Evolutionary conservation across 37 sponge, comb jelly and placozoan genomes (phyloP).

Genomic region (Oscarella lobularis): DNA sequence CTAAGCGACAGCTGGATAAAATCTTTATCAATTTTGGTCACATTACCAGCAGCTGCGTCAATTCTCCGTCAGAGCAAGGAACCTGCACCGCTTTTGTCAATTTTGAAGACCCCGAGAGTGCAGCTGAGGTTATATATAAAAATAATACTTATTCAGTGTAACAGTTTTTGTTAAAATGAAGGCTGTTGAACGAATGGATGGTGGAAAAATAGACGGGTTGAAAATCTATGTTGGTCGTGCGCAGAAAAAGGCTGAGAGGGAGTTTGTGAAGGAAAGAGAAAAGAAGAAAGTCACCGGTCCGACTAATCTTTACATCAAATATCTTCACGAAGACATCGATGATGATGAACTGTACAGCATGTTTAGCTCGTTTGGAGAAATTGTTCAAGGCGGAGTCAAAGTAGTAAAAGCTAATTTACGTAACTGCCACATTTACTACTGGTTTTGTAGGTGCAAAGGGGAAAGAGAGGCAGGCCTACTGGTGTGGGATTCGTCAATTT

Average conservation of each 20-base stretch:
- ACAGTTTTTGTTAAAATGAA: conserved; percentile 1
- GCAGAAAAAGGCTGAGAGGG: conserved; percentile 89
- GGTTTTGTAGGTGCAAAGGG: conserved; percentile 65
- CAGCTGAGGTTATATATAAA: no score
- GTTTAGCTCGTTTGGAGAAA: conserved; percentile 88
- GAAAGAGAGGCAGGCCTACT: conserved; percentile 60
- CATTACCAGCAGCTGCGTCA: no score
- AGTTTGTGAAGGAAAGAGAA: conserved; percentile 44
- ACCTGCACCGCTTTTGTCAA: no score
- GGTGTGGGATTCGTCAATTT: conserved; percentile 99
- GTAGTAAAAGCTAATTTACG: no score
- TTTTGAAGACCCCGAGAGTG: no score
- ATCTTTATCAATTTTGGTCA: no score
- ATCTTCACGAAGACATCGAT: conserved; percentile 85
- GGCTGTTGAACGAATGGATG: conserved; percentile 72
- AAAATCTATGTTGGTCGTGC: conserved; percentile 77
- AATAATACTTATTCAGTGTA: no score
- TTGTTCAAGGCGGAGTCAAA: no score
- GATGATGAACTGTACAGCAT: conserved; percentile 79
- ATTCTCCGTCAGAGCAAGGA: no score
- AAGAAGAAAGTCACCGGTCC: conserved; percentile 60
- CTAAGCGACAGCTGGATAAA: no score
- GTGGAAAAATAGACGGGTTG: conserved; percentile 20
- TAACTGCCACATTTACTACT: no score
- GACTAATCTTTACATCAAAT: conserved; percentile 96